Evolutionary conservation across 1,140 invertebrate genomes (phyloP), one percentile per base, ranked within the genome.

Genomic region (Carcinoscorpius rotundicauda): DNA sequence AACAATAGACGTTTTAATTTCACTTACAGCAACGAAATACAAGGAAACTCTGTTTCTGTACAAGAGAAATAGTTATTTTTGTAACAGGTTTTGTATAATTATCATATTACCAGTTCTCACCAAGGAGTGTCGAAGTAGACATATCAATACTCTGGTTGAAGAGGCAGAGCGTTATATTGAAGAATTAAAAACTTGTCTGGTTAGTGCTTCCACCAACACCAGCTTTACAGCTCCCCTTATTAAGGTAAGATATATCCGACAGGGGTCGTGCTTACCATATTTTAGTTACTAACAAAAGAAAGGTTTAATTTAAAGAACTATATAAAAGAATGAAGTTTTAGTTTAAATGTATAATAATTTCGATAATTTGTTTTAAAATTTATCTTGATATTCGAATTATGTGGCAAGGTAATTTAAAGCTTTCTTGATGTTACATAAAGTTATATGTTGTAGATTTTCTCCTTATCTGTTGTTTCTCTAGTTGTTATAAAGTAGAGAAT

Each of bases 141-240:
- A 72, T 50, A 77, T 93, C 64, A 84, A 86, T 62, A 82, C 84
- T 57, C 76, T 94, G 68, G 80, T 88, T 3, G 81, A 83, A n/a
- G 89, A 93, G 72, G 88, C 89, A 0, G 89, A 92, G 73, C 77
- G 75, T 62, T 75, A 74, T 51, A 75, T 77, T 8, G 75, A 78
- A 58, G 75, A 76, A 71, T 70, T 76, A 57, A 77, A 70, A 57
- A 75, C 75, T 56, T 72, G 68, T 59, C 74, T 74, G 51, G 71
- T 76, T 50, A 77, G 71, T 70, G 70, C 65, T 55, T 55, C 62
- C 48, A 66, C 70, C 9, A 71, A 66, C 50, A 48, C 58, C 51
- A 52, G 10, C 52, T 49, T 69, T 4, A 58, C 67, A 55, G 57
- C 64, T 4, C 52, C 65, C 11, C 52, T 64, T 50, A 3, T 63